These are phyloP conservation scores for Cheracebus regulus DNA, from an alignment of 2,797 vertebrate genomes.

Conservation along the genomic window DNA sequence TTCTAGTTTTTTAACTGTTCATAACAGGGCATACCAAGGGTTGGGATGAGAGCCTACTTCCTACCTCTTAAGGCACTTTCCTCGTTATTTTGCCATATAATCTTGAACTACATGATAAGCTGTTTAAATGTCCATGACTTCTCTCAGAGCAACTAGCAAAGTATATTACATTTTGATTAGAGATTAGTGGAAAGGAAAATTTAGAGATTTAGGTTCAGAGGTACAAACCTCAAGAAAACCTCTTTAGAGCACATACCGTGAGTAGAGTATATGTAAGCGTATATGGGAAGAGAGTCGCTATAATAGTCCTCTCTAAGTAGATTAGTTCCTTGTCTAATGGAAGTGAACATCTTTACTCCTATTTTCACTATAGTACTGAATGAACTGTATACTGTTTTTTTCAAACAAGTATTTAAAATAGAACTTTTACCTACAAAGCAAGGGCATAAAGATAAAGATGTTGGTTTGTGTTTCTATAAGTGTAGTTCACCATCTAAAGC, in stretches of 20 bases:
- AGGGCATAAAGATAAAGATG: conserved; percentile 80
- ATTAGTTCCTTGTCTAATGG: conserved; percentile 76
- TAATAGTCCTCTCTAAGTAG: conserved; percentile 76
- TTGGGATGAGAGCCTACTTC: conserved; percentile 77
- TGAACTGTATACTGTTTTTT: conserved; percentile 75
- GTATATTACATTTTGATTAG: conserved; percentile 67
- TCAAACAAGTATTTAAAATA: conserved; percentile 81
- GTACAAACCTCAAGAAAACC: conserved; percentile 65
- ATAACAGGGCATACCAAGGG: conserved; percentile 70
- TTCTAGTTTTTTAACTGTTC: conserved; percentile 75
- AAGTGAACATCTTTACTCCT: conserved; percentile 77
- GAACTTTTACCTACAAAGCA: conserved; percentile 78
- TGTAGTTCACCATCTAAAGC: conserved; percentile 83
- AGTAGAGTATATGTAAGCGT: conserved; percentile 67
- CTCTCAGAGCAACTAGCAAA: conserved; percentile 67
- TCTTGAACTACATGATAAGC: conserved; percentile 68
- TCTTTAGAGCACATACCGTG: conserved; percentile 69
- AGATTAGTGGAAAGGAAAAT: conserved; percentile 64
- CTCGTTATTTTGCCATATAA: conserved; percentile 75
- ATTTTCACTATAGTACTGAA: conserved; percentile 73
- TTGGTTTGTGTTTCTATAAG: conserved; percentile 80
- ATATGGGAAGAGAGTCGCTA: conserved; percentile 69
- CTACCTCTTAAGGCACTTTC: conserved; percentile 80
- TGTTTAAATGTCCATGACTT: conserved; percentile 72
- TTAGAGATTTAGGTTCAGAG: conserved; percentile 69